phyloP scores from a whole-genome alignment of 2,113 vertebrate genomes.

The Tychaedon coryphoeus region DNA sequence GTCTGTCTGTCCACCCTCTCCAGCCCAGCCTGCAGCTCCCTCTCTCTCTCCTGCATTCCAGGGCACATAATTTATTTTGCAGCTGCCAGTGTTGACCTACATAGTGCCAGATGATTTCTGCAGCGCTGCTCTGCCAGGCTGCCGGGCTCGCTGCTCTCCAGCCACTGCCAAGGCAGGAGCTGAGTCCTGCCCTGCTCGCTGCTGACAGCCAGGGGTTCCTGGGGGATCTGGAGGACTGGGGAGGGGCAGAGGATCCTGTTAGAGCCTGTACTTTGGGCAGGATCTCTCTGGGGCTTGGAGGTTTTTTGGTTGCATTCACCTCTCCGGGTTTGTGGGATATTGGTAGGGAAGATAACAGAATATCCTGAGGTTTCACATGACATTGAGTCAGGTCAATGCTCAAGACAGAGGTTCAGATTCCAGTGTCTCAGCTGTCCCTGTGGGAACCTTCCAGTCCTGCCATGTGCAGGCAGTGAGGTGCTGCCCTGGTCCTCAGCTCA shows the following conservation, averaged over 20 bases:
- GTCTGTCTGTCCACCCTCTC: background rate
- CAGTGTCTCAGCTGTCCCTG: background rate
- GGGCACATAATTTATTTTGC: background rate
- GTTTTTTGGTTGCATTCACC: background rate
- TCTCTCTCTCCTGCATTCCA: background rate
- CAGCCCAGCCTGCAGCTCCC: background rate
- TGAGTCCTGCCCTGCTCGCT: background rate
- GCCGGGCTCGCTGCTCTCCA: background rate
- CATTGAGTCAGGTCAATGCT: background rate
- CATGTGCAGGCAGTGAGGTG: background rate
- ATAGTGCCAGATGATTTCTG: constrained; percentile 25
- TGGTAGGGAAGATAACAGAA: background rate
- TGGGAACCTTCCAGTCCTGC: background rate
- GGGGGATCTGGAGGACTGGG: background rate
- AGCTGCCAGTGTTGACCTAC: constrained; percentile 55
- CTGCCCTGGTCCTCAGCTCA: background rate
- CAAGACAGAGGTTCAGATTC: background rate
- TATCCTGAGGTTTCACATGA: background rate
- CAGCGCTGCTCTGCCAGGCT: background rate
- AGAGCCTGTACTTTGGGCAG: background rate
- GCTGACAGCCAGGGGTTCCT: background rate
- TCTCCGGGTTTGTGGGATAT: background rate
- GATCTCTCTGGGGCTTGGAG: background rate
- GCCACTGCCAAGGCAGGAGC: background rate
- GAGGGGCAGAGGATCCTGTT: background rate